These are phyloP conservation scores for Abrostola triplasia DNA, from an alignment of 2,888 invertebrate genomes.

Conservation along the genomic window DNA sequence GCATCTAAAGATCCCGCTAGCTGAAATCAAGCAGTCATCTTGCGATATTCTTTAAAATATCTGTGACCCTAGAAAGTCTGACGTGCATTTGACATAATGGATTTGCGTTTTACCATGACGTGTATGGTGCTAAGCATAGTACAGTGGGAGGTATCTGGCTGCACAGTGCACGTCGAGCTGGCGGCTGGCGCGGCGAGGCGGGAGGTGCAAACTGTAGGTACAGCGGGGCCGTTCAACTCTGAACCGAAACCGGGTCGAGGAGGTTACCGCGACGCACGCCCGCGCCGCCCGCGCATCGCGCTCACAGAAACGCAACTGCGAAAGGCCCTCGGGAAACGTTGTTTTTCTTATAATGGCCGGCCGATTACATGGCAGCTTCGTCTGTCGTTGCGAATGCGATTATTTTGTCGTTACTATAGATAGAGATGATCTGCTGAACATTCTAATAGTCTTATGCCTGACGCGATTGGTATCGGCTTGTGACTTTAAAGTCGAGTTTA, in stretches of 20 bases:
- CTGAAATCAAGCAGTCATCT: constrained; percentile 1
- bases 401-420: background rate
- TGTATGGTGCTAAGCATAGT: constrained; percentile 18
- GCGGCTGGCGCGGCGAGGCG: constrained; percentile 22
- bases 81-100: constrained; percentile 14
- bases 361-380: background rate
- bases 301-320: constrained; percentile 46
- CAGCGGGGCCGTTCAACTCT: constrained; percentile 81
- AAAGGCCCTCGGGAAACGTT: constrained; percentile 14
- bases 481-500: background rate
- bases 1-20: constrained; percentile 13
- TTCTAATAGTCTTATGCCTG: background rate
- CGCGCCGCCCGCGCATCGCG: constrained; percentile 31
- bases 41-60: constrained; percentile 1
- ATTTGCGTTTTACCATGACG: constrained; percentile 8
- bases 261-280: constrained; percentile 63
- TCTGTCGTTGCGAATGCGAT: background rate
- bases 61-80: constrained; percentile 7
- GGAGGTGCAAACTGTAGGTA: constrained; percentile 67
- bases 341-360: background rate
- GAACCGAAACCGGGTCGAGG: constrained; percentile 84
- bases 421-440: background rate
- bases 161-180: constrained; percentile 26
- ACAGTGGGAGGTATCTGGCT: constrained; percentile 40
- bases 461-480: background rate